Percentiles rank a stretch among this genome's conserved stretches.
Evolutionary conservation across 1,140 invertebrate species (phyloP).

Genomic region (Parasteatoda tepidariorum): DNA sequence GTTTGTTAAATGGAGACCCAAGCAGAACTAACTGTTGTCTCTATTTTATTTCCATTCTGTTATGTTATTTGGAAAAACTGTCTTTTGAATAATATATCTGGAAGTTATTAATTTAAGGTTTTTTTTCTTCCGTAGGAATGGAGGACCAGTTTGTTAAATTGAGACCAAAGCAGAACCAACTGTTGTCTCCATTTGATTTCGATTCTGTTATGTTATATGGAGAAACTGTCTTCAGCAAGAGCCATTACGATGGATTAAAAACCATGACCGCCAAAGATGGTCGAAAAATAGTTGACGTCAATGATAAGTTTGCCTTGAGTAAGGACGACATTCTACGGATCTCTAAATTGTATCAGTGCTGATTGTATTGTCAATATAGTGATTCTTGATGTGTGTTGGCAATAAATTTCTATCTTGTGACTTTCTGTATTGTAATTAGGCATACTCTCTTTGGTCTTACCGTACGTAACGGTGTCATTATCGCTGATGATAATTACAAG

Average conservation of each 20-base stretch:
- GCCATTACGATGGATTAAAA: constrained; percentile 60
- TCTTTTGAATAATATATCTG: too few relatives aligned
- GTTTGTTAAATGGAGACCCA: too few relatives aligned
- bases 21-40: too few relatives aligned
- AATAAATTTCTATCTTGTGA: too few relatives aligned
- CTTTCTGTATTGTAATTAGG: too few relatives aligned
- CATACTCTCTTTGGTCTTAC: too few relatives aligned
- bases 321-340: constrained; percentile 65
- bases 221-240: constrained; percentile 65
- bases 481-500: too few relatives aligned
- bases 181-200: constrained; percentile 65
- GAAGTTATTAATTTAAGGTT: too few relatives aligned
- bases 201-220: constrained; percentile 68
- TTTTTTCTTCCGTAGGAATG: background rate
- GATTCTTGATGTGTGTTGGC: too few relatives aligned
- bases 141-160: constrained; percentile 52
- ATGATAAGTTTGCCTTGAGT: constrained; percentile 65
- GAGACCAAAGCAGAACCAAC: constrained; percentile 38
- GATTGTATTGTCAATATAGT: background rate
- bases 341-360: constrained; percentile 66
- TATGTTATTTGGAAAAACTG: too few relatives aligned
- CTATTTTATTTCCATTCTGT: too few relatives aligned
- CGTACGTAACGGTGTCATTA: too few relatives aligned
- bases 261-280: constrained; percentile 65
- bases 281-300: constrained; percentile 63